Evolutionary conservation across 2,797 vertebrate species (phyloP).

Genomic region (Enteromius thamalakanensis): DNA sequence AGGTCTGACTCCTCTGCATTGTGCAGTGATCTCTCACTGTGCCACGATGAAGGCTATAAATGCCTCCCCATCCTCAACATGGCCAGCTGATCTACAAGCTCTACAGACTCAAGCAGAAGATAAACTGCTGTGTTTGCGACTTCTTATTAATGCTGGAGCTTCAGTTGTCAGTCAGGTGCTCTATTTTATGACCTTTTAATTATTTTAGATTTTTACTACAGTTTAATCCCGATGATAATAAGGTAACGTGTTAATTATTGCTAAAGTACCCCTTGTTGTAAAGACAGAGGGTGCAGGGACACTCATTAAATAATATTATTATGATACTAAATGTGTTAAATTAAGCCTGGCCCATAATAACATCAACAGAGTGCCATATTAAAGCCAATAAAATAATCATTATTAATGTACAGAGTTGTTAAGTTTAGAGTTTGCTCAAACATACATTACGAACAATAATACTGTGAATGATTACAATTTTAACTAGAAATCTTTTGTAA

Average conservation of each 20-base stretch:
- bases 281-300: background rate
- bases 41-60: conserved; percentile 72
- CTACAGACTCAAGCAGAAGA: conserved; percentile 73
- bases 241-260: background rate
- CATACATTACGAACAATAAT: background rate
- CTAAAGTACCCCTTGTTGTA: background rate
- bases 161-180: conserved; percentile 85
- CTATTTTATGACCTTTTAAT: background rate
- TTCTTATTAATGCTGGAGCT: conserved; percentile 81
- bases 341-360: background rate
- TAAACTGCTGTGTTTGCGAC: conserved; percentile 79
- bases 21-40: conserved; percentile 85
- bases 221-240: background rate
- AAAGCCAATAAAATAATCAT: background rate
- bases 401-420: background rate
- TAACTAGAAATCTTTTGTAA: background rate
- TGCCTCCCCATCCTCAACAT: conserved; percentile 52
- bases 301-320: background rate
- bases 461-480: background rate
- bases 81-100: conserved; percentile 54
- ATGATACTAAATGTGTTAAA: background rate
- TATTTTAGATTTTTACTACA: background rate
- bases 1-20: conserved; percentile 91
- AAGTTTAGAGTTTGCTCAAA: background rate
- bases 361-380: background rate